These are phyloP conservation scores for Junonia oenone DNA, from an alignment of 2,888 invertebrate genomes.

Conservation along the genomic window DNA sequence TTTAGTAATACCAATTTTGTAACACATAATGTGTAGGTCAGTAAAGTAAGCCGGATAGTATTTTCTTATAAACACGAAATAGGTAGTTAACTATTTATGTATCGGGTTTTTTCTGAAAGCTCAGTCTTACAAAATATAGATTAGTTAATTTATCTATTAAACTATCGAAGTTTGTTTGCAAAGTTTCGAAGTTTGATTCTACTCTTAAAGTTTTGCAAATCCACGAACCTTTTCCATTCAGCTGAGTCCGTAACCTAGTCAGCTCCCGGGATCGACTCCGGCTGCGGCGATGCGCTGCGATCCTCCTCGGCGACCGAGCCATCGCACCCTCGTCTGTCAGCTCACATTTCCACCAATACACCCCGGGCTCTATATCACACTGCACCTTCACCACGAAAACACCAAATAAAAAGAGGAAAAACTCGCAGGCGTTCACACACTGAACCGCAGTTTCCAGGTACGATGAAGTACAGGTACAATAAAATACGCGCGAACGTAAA, in stretches of 20 bases:
- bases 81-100: too few species aligned
- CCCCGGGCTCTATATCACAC: conserved; percentile 19
- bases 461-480: not conserved
- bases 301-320: conserved; percentile 68
- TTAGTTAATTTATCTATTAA: too few species aligned
- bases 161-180: too few species aligned
- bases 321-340: conserved; percentile 36
- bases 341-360: conserved; percentile 10
- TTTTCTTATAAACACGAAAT: too few species aligned
- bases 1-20: too few species aligned
- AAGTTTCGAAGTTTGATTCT: too few species aligned
- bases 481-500: conserved; percentile 12
- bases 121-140: too few species aligned
- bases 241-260: conserved; percentile 56
- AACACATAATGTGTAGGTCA: too few species aligned
- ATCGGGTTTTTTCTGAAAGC: too few species aligned
- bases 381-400: conserved; percentile 32
- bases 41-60: too few species aligned
- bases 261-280: conserved; percentile 62
- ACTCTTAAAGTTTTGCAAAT: not conserved
- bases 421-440: conserved; percentile 11
- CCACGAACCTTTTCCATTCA: conserved; percentile 60
- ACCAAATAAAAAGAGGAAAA: conserved; percentile 22
- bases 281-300: conserved; percentile 55
- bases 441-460: conserved; percentile 22